Conservation (phyloP, 2,888 invertebrate species). For the Drosophila putrida region DNA sequence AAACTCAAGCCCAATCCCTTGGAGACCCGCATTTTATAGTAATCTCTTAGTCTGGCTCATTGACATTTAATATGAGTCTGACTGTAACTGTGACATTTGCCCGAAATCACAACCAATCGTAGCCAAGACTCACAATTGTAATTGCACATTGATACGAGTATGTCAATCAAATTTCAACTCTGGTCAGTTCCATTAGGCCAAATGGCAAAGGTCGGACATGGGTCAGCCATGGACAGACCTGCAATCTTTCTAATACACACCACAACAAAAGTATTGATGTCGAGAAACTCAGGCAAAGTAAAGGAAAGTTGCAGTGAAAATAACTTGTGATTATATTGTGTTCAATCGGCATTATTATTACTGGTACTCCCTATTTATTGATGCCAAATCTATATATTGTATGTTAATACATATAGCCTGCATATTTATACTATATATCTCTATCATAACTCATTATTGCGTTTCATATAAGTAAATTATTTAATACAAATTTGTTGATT, state of each 20-base stretch:
- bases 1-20: conserved; percentile 14
- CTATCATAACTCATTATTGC: too few species aligned
- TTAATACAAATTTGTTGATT: too few species aligned
- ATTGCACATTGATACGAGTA: conserved; percentile 19
- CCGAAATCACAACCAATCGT: conserved; percentile 29
- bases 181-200: conserved; percentile 19
- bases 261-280: conserved; percentile 3
- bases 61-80: conserved; percentile 49
- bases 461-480: too few species aligned
- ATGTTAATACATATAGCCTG: too few species aligned
- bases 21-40: conserved; percentile 24
- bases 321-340: conserved; percentile 1
- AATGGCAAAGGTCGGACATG: conserved; percentile 65
- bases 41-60: conserved; percentile 44
- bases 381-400: too few species aligned
- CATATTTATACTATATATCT: too few species aligned
- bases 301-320: not conserved
- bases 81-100: conserved; percentile 54
- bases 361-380: too few species aligned
- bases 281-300: not conserved
- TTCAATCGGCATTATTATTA: too few species aligned
- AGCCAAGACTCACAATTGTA: conserved; percentile 5
- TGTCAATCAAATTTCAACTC: conserved; percentile 51
- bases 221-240: conserved; percentile 53
- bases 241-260: conserved; percentile 8